Evolutionary conservation across 1,140 invertebrate genomes (phyloP).

Genomic region (Aphelenchoides besseyi): DNA sequence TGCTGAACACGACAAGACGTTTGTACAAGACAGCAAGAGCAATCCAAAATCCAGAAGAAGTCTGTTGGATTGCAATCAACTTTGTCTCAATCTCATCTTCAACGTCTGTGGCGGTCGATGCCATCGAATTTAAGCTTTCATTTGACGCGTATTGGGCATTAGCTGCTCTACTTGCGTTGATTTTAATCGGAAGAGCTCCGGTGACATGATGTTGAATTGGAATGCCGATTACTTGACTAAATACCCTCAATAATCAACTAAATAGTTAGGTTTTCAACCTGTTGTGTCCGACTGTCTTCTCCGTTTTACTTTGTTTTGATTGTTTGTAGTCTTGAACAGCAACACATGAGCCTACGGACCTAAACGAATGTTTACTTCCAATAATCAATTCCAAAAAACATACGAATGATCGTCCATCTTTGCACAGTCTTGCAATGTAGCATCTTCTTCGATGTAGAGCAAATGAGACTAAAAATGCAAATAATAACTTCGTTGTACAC

Average conservation of each 20-base stretch:
- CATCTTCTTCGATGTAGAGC: slow-evolving; percentile 74
- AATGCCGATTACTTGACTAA: slow-evolving; percentile 32
- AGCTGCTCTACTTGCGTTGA: slow-evolving; percentile 66
- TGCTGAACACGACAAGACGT: slow-evolving; percentile 67
- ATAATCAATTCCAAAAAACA: too few relatives aligned
- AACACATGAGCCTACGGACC: slow-evolving; percentile 73
- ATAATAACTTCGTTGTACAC: slow-evolving; percentile 12
- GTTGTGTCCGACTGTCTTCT: slow-evolving; percentile 49
- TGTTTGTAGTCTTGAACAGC: slow-evolving; percentile 79
- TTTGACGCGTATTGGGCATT: slow-evolving; percentile 70
- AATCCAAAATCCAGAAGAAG: slow-evolving; percentile 70
- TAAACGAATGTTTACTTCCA: too few relatives aligned
- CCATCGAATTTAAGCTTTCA: slow-evolving; percentile 66
- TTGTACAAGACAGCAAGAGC: slow-evolving; percentile 71
- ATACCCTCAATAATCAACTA: slow-evolving; percentile 15
- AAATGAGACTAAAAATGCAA: slow-evolving; percentile 70
- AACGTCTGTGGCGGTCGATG: slow-evolving; percentile 64
- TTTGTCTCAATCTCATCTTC: slow-evolving; percentile 71
- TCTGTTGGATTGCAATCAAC: slow-evolving; percentile 69
- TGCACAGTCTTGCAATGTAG: slow-evolving; percentile 74
- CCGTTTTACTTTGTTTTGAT: slow-evolving; percentile 45
- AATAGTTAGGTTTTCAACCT: slow-evolving; percentile 41
- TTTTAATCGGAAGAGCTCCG: slow-evolving; percentile 66
- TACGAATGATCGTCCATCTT: slow-evolving; percentile 71
- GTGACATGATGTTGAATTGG: slow-evolving; percentile 50